phyloP scores from a whole-genome alignment of 2,888 invertebrate species.

The Unio delphinus region DNA sequence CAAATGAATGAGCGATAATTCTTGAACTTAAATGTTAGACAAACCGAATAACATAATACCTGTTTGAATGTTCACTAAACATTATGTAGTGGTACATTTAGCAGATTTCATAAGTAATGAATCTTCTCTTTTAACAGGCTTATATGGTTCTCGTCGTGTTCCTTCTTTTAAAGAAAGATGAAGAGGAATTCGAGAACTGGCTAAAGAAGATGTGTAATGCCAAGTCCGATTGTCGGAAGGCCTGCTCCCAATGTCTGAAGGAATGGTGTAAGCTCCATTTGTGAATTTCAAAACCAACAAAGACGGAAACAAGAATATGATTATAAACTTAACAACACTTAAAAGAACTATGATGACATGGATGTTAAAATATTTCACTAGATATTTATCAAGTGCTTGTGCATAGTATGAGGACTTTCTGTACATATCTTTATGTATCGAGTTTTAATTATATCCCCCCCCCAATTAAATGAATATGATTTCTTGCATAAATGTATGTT shows the following conservation, averaged over 20 bases:
- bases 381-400: no score
- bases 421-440: no score
- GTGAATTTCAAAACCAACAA: conserved; percentile 71
- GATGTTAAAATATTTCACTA: no score
- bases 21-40: no score
- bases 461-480: no score
- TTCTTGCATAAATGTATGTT: no score
- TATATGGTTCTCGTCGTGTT: conserved; percentile 83
- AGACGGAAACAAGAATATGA: no score
- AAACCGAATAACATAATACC: not conserved
- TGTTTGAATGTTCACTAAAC: not conserved
- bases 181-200: conserved; percentile 97
- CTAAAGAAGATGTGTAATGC: conserved; percentile 87
- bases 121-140: conserved; percentile 79
- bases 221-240: conserved; percentile 85
- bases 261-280: conserved; percentile 99
- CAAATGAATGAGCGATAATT: no score
- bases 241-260: conserved; percentile 94
- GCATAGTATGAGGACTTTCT: no score
- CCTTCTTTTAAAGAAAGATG: conserved; percentile 78
- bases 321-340: no score
- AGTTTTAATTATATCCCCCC: no score
- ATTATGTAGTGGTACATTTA: not conserved
- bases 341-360: no score
- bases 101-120: not conserved